Percentiles rank a stretch among this genome's conserved stretches.
These are phyloP conservation scores for Phyllostomus discolor DNA, from an alignment of 2,113 vertebrate genomes.

Conservation along the genomic window DNA sequence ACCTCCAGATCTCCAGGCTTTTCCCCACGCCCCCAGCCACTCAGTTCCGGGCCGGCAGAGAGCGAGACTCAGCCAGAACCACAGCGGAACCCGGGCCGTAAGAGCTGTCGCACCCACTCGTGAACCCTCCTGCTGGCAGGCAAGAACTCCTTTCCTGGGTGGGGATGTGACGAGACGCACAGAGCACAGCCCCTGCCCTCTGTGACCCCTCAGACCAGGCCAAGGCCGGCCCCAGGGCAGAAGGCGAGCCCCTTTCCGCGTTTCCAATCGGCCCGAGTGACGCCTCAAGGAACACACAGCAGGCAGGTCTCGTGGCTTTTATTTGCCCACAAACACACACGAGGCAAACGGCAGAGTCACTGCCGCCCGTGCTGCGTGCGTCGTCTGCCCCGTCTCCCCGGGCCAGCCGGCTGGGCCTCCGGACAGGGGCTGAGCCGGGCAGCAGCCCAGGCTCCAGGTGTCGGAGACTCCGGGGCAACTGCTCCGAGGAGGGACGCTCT, in stretches of 20 bases:
- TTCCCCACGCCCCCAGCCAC: not conserved
- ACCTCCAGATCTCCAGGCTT: not conserved
- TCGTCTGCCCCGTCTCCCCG: not conserved
- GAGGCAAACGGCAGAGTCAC: not conserved
- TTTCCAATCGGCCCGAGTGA: not conserved
- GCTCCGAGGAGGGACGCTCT: not conserved
- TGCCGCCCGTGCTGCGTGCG: fast-evolving
- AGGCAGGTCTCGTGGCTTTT: slow-evolving; percentile 31
- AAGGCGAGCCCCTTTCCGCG: fast-evolving
- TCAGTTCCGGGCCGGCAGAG: not conserved
- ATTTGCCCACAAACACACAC: slow-evolving; percentile 43
- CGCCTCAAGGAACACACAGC: not conserved
- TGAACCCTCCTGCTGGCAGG: not conserved
- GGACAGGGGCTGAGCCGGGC: not conserved
- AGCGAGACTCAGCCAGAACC: not conserved
- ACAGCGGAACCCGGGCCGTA: fast-evolving
- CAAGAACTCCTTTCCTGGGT: fast-evolving
- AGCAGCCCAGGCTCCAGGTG: not conserved
- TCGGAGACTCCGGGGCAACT: not conserved
- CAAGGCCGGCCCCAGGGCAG: not conserved
- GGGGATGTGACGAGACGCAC: not conserved
- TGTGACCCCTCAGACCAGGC: not conserved
- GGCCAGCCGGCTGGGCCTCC: not conserved
- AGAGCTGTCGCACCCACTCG: not conserved
- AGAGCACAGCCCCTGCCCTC: not conserved